Percentiles rank a stretch among this genome's conserved stretches.
Conservation (phyloP, 2,797 vertebrate species). For the Carcharodon carcharias region DNA sequence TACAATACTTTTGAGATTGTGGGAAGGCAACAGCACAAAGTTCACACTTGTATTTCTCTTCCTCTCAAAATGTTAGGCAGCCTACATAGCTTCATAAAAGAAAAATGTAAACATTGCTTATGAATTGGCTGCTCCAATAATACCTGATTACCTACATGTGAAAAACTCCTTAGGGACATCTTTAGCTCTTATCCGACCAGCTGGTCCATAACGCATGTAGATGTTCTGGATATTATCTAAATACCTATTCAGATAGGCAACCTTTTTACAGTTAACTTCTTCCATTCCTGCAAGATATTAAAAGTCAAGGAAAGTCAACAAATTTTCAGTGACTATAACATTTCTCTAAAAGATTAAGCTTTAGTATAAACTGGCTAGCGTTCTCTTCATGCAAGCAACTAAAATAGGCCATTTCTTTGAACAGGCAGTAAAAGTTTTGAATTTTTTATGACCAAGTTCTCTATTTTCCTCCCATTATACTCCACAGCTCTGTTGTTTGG, state of each 20-base stretch:
- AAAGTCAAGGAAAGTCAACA: neutral
- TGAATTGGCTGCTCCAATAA: neutral
- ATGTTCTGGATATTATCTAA: neutral
- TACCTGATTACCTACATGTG: constrained; percentile 24
- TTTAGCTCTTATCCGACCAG: neutral
- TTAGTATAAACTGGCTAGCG: neutral
- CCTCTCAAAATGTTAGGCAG: neutral
- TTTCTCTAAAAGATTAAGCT: neutral
- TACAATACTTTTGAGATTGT: neutral
- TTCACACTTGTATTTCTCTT: neutral
- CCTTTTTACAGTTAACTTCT: neutral
- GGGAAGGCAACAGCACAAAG: constrained; percentile 3
- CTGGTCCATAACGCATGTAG: neutral
- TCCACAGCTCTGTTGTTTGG: neutral
- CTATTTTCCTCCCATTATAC: neutral
- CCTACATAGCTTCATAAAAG: neutral
- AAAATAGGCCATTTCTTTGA: neutral
- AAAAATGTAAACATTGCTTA: neutral
- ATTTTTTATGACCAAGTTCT: neutral
- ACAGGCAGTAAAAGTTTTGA: too few species aligned
- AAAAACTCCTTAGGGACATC: constrained; percentile 5
- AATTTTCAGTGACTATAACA: neutral
- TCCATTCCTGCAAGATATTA: constrained; percentile 27
- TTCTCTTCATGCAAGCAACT: neutral
- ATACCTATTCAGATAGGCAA: neutral